phyloP scores from a whole-genome alignment of 2,888 invertebrate genomes.

The Cinara cedri region DNA sequence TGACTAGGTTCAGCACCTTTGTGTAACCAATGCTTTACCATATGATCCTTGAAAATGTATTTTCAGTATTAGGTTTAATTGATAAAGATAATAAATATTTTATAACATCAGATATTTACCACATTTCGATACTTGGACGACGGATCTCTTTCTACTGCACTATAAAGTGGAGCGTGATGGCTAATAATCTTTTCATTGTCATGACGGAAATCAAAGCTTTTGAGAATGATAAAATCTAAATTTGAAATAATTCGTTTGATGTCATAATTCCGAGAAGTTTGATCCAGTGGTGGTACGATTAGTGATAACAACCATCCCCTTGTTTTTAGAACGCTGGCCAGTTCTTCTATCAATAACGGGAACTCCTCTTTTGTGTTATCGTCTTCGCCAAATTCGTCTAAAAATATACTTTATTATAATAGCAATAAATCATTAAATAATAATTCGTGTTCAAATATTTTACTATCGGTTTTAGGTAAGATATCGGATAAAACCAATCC shows the following conservation, averaged over 20 bases:
- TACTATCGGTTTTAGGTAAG: constrained; percentile 66
- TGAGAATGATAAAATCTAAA: constrained; percentile 73
- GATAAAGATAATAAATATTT: not conserved
- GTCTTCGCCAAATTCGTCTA: constrained; percentile 63
- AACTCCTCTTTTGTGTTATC: constrained; percentile 67
- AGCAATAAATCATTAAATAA: not conserved
- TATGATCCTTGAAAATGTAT: constrained; percentile 67
- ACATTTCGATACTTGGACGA: constrained; percentile 67
- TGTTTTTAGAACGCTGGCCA: constrained; percentile 69
- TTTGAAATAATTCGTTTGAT: constrained; percentile 68
- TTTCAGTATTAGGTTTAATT: not conserved
- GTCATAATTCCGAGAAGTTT: constrained; percentile 68
- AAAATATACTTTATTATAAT: not conserved
- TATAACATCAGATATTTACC: constrained; percentile 62
- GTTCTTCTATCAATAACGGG: constrained; percentile 68
- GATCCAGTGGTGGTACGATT: constrained; percentile 67
- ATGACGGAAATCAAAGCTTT: constrained; percentile 71
- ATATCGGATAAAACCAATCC: constrained; percentile 84
- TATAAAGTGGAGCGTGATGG: constrained; percentile 41
- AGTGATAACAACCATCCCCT: constrained; percentile 66
- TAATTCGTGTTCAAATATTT: not conserved
- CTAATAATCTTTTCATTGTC: constrained; percentile 62
- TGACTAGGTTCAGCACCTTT: constrained; percentile 80
- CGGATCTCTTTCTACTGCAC: constrained; percentile 65
- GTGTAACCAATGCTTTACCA: constrained; percentile 80